Percentiles rank a stretch among this genome's conserved stretches.
Conservation (phyloP, 2,888 invertebrate genomes). For the Stenotaenia linearis region DNA sequence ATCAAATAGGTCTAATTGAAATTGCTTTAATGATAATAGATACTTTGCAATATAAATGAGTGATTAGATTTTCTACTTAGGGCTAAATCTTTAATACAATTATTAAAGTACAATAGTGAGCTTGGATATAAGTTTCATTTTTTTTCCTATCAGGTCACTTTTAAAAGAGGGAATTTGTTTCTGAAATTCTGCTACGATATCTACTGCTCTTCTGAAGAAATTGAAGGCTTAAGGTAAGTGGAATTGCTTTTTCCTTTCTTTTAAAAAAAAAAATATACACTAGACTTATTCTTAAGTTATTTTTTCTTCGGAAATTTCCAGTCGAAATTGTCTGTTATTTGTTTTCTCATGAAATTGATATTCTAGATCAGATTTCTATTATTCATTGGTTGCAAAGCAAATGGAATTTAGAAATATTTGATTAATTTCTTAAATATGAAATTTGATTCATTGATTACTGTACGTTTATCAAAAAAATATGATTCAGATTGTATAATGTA, state of each 20-base stretch:
- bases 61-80: too few relatives aligned
- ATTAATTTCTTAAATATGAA: neutral
- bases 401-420: neutral
- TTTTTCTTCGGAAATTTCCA: neutral
- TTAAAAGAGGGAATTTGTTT: neutral
- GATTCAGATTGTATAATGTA: neutral
- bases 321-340: too few relatives aligned
- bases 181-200: neutral
- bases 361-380: too few relatives aligned
- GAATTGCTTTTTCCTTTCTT: neutral
- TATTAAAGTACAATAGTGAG: too few relatives aligned
- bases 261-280: neutral
- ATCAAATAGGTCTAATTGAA: neutral
- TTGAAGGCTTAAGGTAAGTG: slow-evolving; percentile 2
- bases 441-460: slow-evolving; percentile 13
- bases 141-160: neutral
- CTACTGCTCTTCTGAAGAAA: neutral
- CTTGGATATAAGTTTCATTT: neutral
- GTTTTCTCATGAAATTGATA: too few relatives aligned
- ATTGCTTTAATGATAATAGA: neutral
- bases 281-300: neutral
- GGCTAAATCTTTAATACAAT: too few relatives aligned
- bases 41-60: neutral
- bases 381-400: neutral
- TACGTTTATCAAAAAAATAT: neutral